Evolutionary conservation across 2,888 invertebrate genomes (phyloP).

Genomic region (Hirtodrosophila duncani): DNA sequence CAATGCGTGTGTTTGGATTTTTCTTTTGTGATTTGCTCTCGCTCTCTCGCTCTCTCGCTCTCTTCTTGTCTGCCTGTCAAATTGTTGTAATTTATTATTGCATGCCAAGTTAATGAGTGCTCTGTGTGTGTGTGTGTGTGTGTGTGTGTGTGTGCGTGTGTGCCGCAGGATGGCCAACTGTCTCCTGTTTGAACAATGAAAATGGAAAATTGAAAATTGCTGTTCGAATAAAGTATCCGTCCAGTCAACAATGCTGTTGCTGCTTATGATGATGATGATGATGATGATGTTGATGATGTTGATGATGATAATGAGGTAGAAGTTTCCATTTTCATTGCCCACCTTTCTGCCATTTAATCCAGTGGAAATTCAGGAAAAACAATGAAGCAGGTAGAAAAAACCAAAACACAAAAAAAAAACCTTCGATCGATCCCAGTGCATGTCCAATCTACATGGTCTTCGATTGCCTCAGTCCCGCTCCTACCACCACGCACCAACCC

Average conservation of each 20-base stretch:
- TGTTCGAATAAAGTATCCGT: constrained; percentile 21
- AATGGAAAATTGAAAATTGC: constrained; percentile 34
- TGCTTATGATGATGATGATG: no score
- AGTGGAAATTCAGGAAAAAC: constrained; percentile 63
- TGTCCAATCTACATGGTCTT: constrained; percentile 35
- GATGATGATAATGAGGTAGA: constrained; percentile 2
- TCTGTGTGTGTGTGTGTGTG: constrained; percentile 19
- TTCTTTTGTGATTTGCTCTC: no score
- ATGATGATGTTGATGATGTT: no score
- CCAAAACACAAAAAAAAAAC: constrained; percentile 6
- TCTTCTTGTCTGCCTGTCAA: constrained; percentile 43
- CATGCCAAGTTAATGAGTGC: constrained; percentile 66
- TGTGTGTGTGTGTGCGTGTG: constrained; percentile 8
- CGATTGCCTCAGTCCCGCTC: constrained; percentile 22
- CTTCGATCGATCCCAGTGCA: constrained; percentile 27
- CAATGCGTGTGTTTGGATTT: no score
- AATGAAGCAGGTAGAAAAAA: constrained; percentile 52
- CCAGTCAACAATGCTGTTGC: constrained; percentile 1
- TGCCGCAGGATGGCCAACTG: constrained; percentile 13
- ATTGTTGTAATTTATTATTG: constrained; percentile 68
- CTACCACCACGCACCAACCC: no score
- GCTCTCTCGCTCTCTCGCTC: constrained; percentile 1
- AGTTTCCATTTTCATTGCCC: constrained; percentile 41
- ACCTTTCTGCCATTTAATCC: constrained; percentile 60
- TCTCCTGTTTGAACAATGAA: constrained; percentile 15